phyloP scores from a whole-genome alignment of 2,888 invertebrate species.

The Caenorhabditis sp. region DNA sequence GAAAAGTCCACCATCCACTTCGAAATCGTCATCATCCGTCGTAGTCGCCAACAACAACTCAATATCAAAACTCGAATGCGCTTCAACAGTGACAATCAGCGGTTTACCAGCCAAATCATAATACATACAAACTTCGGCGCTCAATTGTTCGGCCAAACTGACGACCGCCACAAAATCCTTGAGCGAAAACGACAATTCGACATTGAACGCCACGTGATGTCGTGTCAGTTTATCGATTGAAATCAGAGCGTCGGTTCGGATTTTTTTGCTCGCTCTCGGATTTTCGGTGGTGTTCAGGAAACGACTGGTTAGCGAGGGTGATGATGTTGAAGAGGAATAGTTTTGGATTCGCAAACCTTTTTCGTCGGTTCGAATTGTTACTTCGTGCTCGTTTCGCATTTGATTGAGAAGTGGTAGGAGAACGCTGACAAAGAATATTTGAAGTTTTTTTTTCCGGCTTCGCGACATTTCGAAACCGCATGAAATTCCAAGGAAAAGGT shows the following conservation, averaged over 20 bases:
- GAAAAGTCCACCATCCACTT: constrained; percentile 31
- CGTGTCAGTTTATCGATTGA: constrained; percentile 16
- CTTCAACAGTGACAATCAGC: constrained; percentile 24
- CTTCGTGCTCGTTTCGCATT: constrained; percentile 34
- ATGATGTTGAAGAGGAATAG: constrained; percentile 13
- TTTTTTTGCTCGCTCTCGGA: constrained; percentile 9
- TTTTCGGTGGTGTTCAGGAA: not conserved
- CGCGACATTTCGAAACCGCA: too few relatives aligned
- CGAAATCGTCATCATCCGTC: constrained; percentile 29
- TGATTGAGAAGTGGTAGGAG: constrained; percentile 25
- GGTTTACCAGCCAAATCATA: constrained; percentile 36
- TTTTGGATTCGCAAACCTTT: constrained; percentile 21
- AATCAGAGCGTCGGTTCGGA: constrained; percentile 28
- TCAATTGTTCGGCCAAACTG: constrained; percentile 30
- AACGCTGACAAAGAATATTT: constrained; percentile 14
- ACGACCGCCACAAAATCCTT: constrained; percentile 30
- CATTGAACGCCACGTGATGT: constrained; percentile 16
- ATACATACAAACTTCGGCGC: constrained; percentile 24
- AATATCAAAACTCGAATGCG: constrained; percentile 30
- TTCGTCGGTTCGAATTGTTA: constrained; percentile 16
- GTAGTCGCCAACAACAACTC: constrained; percentile 26
- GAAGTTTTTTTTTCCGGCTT: too few relatives aligned
- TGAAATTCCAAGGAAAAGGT: too few relatives aligned
- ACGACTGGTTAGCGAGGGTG: constrained; percentile 2
- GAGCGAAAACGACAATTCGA: constrained; percentile 28